Evolutionary conservation across 2,888 invertebrate species (phyloP).

Genomic region (Tipula lateralis): DNA sequence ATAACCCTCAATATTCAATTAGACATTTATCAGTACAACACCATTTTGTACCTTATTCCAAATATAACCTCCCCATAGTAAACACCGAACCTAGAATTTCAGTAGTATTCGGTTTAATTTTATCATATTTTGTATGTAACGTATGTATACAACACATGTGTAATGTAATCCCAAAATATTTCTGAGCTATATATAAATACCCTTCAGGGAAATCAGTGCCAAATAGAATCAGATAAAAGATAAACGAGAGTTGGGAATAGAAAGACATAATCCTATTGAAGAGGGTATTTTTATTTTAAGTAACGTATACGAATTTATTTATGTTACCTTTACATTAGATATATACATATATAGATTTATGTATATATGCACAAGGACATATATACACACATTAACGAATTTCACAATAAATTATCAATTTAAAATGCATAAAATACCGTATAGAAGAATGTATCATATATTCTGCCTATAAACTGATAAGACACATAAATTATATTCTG

Average conservation of each 20-base stretch:
- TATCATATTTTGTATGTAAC: too few species aligned
- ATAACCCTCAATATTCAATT: too few species aligned
- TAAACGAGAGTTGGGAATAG: not conserved
- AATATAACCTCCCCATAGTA: too few species aligned
- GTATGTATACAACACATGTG: too few species aligned
- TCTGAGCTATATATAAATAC: not conserved
- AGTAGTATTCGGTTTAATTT: too few species aligned
- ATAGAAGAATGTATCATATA: not conserved
- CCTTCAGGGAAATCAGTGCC: not conserved
- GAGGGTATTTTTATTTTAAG: not conserved
- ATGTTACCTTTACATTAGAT: not conserved
- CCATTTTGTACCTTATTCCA: too few species aligned
- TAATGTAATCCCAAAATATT: not conserved
- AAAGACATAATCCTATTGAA: not conserved
- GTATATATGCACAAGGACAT: not conserved
- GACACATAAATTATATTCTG: not conserved
- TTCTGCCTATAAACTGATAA: not conserved
- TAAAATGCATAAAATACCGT: not conserved
- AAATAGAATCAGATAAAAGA: not conserved
- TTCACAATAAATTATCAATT: not conserved
- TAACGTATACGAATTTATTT: too few species aligned
- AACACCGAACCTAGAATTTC: too few species aligned
- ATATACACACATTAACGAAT: not conserved
- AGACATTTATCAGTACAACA: too few species aligned
- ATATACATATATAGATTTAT: not conserved